phyloP scores from a whole-genome alignment of 2,797 vertebrate genomes.

The Neopelma chrysocephalum region DNA sequence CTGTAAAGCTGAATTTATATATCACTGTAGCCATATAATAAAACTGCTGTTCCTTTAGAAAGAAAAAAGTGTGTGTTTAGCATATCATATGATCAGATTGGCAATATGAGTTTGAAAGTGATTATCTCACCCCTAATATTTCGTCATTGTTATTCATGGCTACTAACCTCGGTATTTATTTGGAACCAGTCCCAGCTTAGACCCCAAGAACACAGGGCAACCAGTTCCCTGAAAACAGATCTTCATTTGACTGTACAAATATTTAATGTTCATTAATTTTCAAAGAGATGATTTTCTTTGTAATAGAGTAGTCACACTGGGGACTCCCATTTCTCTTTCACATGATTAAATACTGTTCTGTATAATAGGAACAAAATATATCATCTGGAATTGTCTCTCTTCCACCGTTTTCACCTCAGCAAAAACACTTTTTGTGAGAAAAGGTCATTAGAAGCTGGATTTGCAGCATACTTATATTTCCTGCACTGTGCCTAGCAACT shows the following conservation, averaged over 20 bases:
- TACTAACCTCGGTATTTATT: slow-evolving; percentile 29
- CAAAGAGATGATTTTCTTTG: slow-evolving; percentile 50
- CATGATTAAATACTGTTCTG: slow-evolving; percentile 31
- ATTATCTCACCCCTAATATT: neutral
- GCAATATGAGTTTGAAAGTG: neutral
- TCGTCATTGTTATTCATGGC: slow-evolving; percentile 10
- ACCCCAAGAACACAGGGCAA: slow-evolving; percentile 3
- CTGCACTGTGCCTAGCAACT: neutral
- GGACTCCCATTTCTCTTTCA: slow-evolving; percentile 26
- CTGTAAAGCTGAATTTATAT: neutral
- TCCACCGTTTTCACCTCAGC: neutral
- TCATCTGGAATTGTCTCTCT: neutral
- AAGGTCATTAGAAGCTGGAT: slow-evolving; percentile 19
- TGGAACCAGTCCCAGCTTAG: slow-evolving; percentile 1
- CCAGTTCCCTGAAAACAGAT: slow-evolving; percentile 14
- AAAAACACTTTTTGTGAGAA: slow-evolving; percentile 37
- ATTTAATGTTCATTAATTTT: slow-evolving; percentile 67
- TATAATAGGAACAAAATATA: slow-evolving; percentile 18
- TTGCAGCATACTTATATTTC: neutral
- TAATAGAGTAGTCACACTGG: slow-evolving; percentile 19
- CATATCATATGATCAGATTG: neutral
- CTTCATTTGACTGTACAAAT: slow-evolving; percentile 49
- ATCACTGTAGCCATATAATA: neutral
- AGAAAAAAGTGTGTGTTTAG: neutral
- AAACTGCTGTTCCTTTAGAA: neutral